phyloP scores from a whole-genome alignment of 2,113 vertebrate species.

The Poecile atricapillus region DNA sequence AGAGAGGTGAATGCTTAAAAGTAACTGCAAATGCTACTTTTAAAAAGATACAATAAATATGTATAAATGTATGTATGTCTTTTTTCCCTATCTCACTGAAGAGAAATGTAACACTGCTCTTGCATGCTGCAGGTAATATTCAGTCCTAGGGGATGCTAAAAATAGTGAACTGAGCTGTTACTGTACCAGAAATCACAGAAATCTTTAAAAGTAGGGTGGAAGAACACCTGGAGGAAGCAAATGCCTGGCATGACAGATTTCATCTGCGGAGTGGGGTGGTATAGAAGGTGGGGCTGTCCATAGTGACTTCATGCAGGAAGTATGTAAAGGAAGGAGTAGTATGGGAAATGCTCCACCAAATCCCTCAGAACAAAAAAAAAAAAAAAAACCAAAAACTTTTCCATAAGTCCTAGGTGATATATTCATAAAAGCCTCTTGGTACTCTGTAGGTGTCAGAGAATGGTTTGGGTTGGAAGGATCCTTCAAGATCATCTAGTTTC shows the following conservation, averaged over 20 bases:
- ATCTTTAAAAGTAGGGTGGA: not conserved
- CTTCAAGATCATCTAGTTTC: not conserved
- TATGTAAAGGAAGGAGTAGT: not conserved
- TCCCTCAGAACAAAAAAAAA: not conserved
- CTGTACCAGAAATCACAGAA: not conserved
- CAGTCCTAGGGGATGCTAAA: not conserved
- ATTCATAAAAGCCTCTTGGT: not conserved
- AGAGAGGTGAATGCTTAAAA: conserved; percentile 55
- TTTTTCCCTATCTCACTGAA: conserved; percentile 36
- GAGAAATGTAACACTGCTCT: not conserved
- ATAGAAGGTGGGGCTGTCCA: not conserved
- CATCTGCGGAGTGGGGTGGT: not conserved
- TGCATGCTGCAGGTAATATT: not conserved
- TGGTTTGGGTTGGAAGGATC: not conserved
- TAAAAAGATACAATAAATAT: conserved; percentile 54
- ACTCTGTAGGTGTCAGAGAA: not conserved
- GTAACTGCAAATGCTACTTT: conserved; percentile 54
- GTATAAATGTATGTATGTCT: conserved; percentile 62
- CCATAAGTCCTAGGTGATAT: accelerated
- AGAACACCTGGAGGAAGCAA: not conserved
- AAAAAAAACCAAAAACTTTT: not conserved
- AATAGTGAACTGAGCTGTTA: not conserved
- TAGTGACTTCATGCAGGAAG: not conserved
- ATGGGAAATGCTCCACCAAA: not conserved
- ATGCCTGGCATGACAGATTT: not conserved